A percentile compares a stretch with the other conserved stretches of the same genome.
Conservation (phyloP, 2,888 invertebrate genomes). For the Amphipyra berbera region DNA sequence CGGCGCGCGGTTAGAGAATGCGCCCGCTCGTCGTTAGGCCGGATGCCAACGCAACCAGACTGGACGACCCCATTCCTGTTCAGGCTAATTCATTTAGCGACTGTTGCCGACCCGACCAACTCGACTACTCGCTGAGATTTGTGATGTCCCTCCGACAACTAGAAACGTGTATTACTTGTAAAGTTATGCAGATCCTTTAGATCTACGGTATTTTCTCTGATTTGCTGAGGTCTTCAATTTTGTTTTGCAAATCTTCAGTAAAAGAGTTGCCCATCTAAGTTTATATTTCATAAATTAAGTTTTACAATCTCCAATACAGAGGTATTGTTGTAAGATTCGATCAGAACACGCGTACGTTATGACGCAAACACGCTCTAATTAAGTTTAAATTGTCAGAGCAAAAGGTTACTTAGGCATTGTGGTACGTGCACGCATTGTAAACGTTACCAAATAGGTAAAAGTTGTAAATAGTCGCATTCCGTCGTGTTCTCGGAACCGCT, state of each 20-base stretch:
- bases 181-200: conserved; percentile 16
- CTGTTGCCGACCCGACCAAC: conserved; percentile 69
- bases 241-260: no score
- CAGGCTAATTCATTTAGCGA: conserved; percentile 87
- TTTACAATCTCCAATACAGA: conserved; percentile 4
- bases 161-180: conserved; percentile 30
- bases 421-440: conserved; percentile 83
- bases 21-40: conserved; percentile 87
- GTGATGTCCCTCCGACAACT: conserved; percentile 45
- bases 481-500: conserved; percentile 81
- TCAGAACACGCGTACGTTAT: conserved; percentile 36
- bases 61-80: conserved; percentile 87
- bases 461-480: conserved; percentile 88
- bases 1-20: conserved; percentile 76
- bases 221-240: no score
- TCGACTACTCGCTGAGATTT: conserved; percentile 60
- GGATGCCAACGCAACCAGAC: conserved; percentile 89
- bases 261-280: not conserved
- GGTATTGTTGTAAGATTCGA: conserved; percentile 12
- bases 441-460: conserved; percentile 88
- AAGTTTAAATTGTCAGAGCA: conserved; percentile 68
- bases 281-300: not conserved
- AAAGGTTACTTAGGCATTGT: conserved; percentile 74
- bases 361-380: conserved; percentile 47
- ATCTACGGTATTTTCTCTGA: conserved; percentile 13